phyloP scores from a whole-genome alignment of 2,888 invertebrate genomes.

The Myopa tessellatipennis region DNA sequence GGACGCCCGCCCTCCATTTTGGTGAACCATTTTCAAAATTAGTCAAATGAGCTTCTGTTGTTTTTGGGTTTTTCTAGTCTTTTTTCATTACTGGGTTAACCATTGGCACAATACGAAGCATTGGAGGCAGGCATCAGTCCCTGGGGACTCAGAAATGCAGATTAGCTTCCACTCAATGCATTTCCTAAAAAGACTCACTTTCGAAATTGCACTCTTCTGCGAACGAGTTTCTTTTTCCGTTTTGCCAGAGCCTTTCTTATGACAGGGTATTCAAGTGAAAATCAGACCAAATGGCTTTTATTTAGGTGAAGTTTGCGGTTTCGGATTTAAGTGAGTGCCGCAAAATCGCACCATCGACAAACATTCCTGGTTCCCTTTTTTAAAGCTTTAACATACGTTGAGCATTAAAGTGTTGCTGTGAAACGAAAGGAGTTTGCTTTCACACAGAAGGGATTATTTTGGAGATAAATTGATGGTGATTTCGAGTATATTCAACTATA shows the following conservation, averaged over 20 bases:
- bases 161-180: conserved; percentile 35
- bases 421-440: too few species aligned
- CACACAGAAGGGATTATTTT: too few species aligned
- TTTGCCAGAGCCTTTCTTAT: not conserved
- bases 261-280: not conserved
- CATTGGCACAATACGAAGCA: not conserved
- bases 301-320: not conserved
- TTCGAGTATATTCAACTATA: too few species aligned
- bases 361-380: too few species aligned
- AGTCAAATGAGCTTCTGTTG: not conserved
- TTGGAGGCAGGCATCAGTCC: not conserved
- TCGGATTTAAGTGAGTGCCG: too few species aligned
- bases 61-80: not conserved
- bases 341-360: too few species aligned
- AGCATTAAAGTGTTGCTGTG: too few species aligned
- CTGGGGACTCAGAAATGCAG: conserved; percentile 8
- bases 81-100: not conserved
- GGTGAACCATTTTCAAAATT: not conserved
- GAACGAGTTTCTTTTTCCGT: not conserved
- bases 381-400: too few species aligned
- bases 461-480: too few species aligned
- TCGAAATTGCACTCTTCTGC: not conserved
- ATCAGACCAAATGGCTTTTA: not conserved
- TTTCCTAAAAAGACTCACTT: conserved; percentile 6
- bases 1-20: not conserved